Percentiles rank a stretch among this genome's conserved stretches.
Conservation (phyloP, 1,140 invertebrate genomes). For the Drosophila fuyamai region DNA sequence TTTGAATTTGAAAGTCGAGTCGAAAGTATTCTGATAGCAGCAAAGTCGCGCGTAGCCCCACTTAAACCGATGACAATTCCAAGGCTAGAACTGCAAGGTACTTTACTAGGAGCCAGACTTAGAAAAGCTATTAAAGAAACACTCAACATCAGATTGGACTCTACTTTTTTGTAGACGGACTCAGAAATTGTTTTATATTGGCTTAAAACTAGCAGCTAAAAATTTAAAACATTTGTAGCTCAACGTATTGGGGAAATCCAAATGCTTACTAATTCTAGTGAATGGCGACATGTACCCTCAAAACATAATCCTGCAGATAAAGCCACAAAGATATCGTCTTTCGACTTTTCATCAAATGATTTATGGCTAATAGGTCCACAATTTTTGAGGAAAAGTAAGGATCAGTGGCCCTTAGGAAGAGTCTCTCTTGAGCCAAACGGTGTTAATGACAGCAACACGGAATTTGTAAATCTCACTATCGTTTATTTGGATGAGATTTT, state of each 20-base stretch:
- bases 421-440: not conserved
- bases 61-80: constrained; percentile 26
- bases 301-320: constrained; percentile 45
- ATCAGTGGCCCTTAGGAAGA: constrained; percentile 13
- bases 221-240: constrained; percentile 50
- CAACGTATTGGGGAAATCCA: constrained; percentile 62
- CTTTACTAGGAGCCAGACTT: not conserved
- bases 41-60: constrained; percentile 14
- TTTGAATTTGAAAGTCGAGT: constrained; percentile 1
- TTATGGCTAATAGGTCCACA: constrained; percentile 22
- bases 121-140: not conserved
- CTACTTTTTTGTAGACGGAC: not conserved
- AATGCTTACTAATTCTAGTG: constrained; percentile 45
- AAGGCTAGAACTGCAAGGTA: constrained; percentile 5
- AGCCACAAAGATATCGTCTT: constrained; percentile 55
- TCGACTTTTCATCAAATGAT: constrained; percentile 12
- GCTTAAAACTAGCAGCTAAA: constrained; percentile 8
- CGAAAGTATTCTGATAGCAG: not conserved
- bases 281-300: constrained; percentile 48
- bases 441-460: constrained; percentile 1
- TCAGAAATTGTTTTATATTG: constrained; percentile 10
- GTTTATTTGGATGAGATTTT: constrained; percentile 15
- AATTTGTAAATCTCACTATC: constrained; percentile 8
- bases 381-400: not conserved
- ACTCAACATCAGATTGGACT: not conserved